These are phyloP conservation scores for Erebia palarica DNA, from an alignment of 2,888 invertebrate species.

Conservation along the genomic window DNA sequence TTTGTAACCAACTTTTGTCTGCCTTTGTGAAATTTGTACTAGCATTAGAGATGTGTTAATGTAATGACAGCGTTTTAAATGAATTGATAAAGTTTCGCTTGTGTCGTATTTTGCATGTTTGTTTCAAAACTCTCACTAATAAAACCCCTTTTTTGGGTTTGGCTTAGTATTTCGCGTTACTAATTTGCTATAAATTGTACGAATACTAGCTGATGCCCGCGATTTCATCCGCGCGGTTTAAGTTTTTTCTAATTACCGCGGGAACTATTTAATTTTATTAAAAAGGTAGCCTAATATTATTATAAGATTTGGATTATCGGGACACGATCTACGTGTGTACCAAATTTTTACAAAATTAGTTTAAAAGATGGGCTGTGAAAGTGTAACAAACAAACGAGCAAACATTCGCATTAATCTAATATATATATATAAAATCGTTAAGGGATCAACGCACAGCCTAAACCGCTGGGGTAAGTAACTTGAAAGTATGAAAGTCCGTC, in stretches of 20 bases:
- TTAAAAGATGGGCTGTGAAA: no score
- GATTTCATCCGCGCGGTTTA: not conserved
- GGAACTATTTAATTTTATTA: not conserved
- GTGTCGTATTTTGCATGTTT: conserved; percentile 6
- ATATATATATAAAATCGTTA: no score
- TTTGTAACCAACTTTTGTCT: conserved; percentile 18
- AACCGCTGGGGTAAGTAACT: no score
- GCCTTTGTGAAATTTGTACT: conserved; percentile 17
- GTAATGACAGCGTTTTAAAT: conserved; percentile 13
- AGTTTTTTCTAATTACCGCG: not conserved
- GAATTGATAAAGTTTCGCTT: conserved; percentile 15
- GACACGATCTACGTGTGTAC: no score
- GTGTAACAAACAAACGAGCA: no score
- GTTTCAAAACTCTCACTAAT: conserved; percentile 9
- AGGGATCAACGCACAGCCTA: no score
- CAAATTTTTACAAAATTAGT: no score
- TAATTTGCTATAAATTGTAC: not conserved
- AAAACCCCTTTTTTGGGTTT: not conserved
- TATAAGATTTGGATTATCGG: no score
- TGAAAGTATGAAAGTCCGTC: no score
- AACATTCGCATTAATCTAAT: no score
- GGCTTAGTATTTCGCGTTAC: no score
- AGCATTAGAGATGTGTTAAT: conserved; percentile 10
- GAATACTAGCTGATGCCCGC: not conserved
- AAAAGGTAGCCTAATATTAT: no score